phyloP scores from a whole-genome alignment of 2,113 vertebrate species.

The human region GRCh38 chr4:84764001-84764500 shows the following conservation, averaged over 20 bases:
- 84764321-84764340: not conserved
- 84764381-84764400: not conserved
- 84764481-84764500: not conserved
- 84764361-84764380: not conserved
- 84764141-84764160: not conserved
- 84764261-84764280: not conserved
- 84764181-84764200: not conserved
- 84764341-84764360: not conserved
- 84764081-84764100: not conserved
- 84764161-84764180: not conserved
- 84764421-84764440: not conserved
- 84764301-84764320: not conserved
- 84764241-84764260: not conserved
- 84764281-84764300: not conserved
- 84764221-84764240: not conserved
- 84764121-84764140: not conserved
- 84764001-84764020: slow-evolving; percentile 25
- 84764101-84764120: not conserved
- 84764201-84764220: not conserved
- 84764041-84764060: not conserved
- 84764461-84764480: not conserved
- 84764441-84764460: not conserved
- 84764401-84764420: not conserved
- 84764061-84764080: not conserved
- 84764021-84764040: slow-evolving; percentile 3